Evolutionary conservation across 2,113 vertebrate species (phyloP).

Genomic region (Octodon degus): DNA sequence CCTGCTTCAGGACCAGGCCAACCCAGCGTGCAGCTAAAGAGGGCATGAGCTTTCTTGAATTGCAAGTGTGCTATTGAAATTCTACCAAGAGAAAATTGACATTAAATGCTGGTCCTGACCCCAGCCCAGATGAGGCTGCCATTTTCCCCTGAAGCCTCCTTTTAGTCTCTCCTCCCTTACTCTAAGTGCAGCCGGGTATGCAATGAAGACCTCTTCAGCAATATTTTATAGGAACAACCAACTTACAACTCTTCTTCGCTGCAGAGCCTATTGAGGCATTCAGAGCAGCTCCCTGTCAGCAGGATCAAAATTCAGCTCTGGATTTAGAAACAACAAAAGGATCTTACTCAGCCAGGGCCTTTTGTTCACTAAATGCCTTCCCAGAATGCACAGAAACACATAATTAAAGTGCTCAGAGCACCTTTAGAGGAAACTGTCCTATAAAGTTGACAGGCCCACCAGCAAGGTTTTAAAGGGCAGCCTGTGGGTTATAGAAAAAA

Average conservation of each 20-base stretch:
- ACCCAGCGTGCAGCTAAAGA: not conserved
- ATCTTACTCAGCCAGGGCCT: conserved; percentile 27
- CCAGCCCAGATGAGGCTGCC: conserved; percentile 38
- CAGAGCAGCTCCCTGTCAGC: conserved; percentile 55
- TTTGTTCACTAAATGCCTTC: conserved; percentile 72
- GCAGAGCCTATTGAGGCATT: conserved; percentile 20
- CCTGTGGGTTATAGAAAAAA: conserved; percentile 49
- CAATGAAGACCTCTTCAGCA: not conserved
- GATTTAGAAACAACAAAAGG: conserved; percentile 61
- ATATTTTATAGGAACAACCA: not conserved
- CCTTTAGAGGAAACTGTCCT: conserved; percentile 25
- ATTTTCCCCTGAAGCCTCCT: conserved; percentile 1
- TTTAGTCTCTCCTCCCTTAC: conserved; percentile 21
- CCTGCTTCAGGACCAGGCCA: not conserved
- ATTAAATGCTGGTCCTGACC: conserved; percentile 51
- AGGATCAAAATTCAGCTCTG: conserved; percentile 55
- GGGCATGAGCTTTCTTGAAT: not conserved
- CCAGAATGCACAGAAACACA: conserved; percentile 48
- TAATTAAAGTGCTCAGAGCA: conserved; percentile 64
- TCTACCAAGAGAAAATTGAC: conserved; percentile 47
- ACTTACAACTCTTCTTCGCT: conserved; percentile 55
- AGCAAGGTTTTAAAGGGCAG: conserved; percentile 58
- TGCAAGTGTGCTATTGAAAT: conserved; percentile 42
- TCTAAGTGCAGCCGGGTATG: conserved; percentile 28
- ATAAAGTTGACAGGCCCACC: conserved; percentile 36